Evolutionary conservation across 2,888 invertebrate species (phyloP).

Genomic region (Diaperis boleti): DNA sequence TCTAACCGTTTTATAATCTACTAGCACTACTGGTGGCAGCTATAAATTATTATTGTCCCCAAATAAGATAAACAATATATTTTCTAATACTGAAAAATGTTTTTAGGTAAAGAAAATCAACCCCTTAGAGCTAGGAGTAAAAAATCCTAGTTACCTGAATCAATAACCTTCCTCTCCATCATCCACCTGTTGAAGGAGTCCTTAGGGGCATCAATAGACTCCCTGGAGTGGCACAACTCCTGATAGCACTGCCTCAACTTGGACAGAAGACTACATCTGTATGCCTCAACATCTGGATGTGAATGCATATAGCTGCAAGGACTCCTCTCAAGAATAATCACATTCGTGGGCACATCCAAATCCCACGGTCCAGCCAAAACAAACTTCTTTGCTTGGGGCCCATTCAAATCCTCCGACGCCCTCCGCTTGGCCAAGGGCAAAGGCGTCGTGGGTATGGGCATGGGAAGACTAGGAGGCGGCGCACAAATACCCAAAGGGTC

Average conservation of each 20-base stretch:
- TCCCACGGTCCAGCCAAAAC: slow-evolving; percentile 95
- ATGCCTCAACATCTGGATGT: slow-evolving; percentile 94
- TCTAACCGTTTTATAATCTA: no score
- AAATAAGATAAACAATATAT: no score
- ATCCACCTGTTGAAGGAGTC: slow-evolving; percentile 98
- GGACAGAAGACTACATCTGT: slow-evolving; percentile 83
- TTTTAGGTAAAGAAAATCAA: no score
- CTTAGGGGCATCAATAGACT: slow-evolving; percentile 94
- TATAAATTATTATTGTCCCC: no score
- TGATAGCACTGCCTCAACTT: slow-evolving; percentile 93
- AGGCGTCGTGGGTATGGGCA: slow-evolving; percentile 64
- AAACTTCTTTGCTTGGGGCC: slow-evolving; percentile 85
- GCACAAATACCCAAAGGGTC: slow-evolving; percentile 55
- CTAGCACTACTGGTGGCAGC: no score
- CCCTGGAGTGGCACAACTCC: slow-evolving; percentile 92
- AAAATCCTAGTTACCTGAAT: slow-evolving; percentile 69
- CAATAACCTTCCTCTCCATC: slow-evolving; percentile 93
- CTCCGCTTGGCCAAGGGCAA: slow-evolving; percentile 77
- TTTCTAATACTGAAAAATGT: no score
- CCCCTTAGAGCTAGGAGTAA: no score
- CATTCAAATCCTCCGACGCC: slow-evolving; percentile 80
- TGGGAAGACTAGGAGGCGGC: slow-evolving; percentile 60
- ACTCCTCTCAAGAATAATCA: slow-evolving; percentile 87
- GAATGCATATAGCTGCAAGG: slow-evolving; percentile 90
- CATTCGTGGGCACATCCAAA: slow-evolving; percentile 92